Percentiles rank a stretch among this genome's conserved stretches.
phyloP scores from a whole-genome alignment of 2,113 vertebrate genomes.

The Macquaria australasica region DNA sequence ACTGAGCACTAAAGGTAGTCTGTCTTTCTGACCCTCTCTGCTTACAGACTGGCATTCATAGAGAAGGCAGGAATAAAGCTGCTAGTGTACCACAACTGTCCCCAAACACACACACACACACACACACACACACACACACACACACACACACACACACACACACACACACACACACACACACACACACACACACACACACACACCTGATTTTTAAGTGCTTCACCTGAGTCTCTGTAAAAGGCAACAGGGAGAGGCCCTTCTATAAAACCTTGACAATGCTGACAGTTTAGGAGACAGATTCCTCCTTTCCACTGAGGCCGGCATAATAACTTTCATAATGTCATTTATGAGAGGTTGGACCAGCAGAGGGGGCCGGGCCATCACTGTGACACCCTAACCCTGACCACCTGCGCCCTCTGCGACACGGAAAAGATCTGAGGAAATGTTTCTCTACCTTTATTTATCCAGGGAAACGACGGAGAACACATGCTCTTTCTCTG shows the following conservation, averaged over 20 bases:
- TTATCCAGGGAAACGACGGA: slow-evolving; percentile 25
- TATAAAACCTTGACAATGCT: slow-evolving; percentile 39
- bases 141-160: slow-evolving; percentile 9
- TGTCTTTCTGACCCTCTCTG: slow-evolving; percentile 55
- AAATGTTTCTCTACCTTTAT: slow-evolving; percentile 42
- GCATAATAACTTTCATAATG: slow-evolving; percentile 35
- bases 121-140: slow-evolving; percentile 13
- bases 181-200: slow-evolving; percentile 6
- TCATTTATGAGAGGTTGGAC: slow-evolving; percentile 21
- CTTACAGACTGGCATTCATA: slow-evolving; percentile 68
- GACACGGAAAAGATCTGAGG: slow-evolving; percentile 15
- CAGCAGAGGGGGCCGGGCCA: neutral
- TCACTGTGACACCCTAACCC: neutral
- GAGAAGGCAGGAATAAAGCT: slow-evolving; percentile 55
- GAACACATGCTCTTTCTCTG: slow-evolving; percentile 7
- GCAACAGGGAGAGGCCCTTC: slow-evolving; percentile 24
- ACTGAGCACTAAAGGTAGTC: slow-evolving; percentile 52
- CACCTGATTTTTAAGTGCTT: slow-evolving; percentile 18
- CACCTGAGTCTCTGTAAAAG: slow-evolving; percentile 29
- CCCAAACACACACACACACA: slow-evolving; percentile 15
- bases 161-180: slow-evolving; percentile 9
- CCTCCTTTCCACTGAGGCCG: slow-evolving; percentile 22
- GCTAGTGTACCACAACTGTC: slow-evolving; percentile 50
- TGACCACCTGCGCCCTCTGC: neutral
- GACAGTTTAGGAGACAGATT: slow-evolving; percentile 40